Percentiles rank a stretch among this genome's conserved stretches.
Evolutionary conservation across 2,113 vertebrate species (phyloP).

Genomic region (Cheirogaleus medius): DNA sequence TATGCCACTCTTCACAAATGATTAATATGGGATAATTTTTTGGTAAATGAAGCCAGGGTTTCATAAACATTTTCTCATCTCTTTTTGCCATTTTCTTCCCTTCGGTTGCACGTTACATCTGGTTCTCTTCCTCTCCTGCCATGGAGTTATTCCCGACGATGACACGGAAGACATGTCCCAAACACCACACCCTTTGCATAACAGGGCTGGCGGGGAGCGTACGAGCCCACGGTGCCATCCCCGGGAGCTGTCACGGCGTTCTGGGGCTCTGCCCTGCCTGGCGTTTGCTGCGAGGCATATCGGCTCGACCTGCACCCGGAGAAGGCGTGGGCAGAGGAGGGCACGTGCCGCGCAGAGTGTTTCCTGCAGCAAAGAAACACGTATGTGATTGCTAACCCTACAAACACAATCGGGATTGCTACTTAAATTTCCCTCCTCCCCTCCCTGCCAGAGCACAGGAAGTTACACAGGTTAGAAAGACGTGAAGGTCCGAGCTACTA

Average conservation of each 20-base stretch:
- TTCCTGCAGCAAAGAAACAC: accelerated
- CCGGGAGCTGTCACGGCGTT: accelerated
- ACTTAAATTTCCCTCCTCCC: accelerated
- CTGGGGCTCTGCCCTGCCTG: background rate
- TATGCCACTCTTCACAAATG: background rate
- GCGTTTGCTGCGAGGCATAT: background rate
- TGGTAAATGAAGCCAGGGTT: constrained; percentile 31
- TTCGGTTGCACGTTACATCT: background rate
- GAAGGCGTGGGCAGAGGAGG: background rate
- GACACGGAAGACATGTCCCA: background rate
- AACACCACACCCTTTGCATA: background rate
- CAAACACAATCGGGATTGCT: accelerated
- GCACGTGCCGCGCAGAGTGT: accelerated
- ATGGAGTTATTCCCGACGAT: background rate
- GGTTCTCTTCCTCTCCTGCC: background rate
- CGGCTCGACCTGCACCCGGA: background rate
- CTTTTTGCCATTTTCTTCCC: background rate
- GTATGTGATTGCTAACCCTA: background rate
- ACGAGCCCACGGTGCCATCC: background rate
- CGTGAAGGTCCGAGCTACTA: accelerated
- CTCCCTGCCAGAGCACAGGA: too few species aligned
- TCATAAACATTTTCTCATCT: constrained; percentile 21
- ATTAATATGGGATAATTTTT: constrained; percentile 50
- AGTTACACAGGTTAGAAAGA: background rate
- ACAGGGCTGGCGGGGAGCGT: accelerated